Base-by-base conservation (phyloP, 2,888 invertebrate genomes). In the Ormyrus labotus region DNA sequence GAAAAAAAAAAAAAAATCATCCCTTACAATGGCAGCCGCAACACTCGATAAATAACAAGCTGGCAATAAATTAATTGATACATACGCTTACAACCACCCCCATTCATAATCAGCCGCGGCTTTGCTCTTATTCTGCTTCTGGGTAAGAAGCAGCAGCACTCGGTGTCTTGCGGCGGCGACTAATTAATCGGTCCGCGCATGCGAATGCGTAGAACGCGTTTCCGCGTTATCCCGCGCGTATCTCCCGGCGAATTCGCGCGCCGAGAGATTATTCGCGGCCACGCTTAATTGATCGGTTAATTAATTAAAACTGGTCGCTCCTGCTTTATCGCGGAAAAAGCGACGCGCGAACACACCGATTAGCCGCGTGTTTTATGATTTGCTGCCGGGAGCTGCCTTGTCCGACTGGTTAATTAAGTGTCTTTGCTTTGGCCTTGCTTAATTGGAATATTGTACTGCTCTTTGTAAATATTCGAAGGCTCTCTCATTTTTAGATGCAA, bases 121-220 rank as follows among this genome's bases (percentile, higher is more conserved):
- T 0, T 5, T 64, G 50, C 55, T 77, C 55, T 77, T n/a, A 19
- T 76, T 19, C 19, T 19, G 19, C 19, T 19, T 19, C 19, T 19
- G 19, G 19, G 19, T 19, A 19, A 19, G 19, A 13, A 13, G 5
- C 55, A 11, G 8, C 47, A 10, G 11, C 10, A 19, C n/a, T 57
- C n/a, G n/a, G 57, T 9, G 19, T 19, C 19, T 19, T 19, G 19
- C 19, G 19, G 19, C 19, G 19, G 45, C 8, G 19, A 48, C 83
- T 83, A 82, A 86, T 85, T 86, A 86, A 86, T 86, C 85, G 85
- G 85, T 83, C 78, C 82, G 79, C 72, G n/a, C 13, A 6, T 19
- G 19, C 13, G 65, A 51, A 19, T 19, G 65, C 7, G 10, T 6
- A n/a, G 19, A 51, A n/a, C 10, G 50, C 10, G 63, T 48, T 78